Evolutionary conservation across 2,888 invertebrate species (phyloP).

Genomic region (Ceramica pisi): DNA sequence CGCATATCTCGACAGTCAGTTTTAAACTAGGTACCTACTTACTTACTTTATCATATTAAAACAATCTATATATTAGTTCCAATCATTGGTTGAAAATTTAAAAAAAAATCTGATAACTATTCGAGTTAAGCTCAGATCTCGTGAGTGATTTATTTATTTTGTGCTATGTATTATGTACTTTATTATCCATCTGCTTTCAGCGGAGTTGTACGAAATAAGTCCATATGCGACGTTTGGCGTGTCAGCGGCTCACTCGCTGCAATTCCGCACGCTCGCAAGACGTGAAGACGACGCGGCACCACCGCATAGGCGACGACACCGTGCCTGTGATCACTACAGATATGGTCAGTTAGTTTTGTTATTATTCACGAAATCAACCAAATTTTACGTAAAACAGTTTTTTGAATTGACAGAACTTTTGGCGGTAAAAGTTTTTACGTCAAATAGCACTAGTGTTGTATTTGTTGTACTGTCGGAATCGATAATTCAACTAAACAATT

Average conservation of each 20-base stretch:
- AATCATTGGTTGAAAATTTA: too few relatives aligned
- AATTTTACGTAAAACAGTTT: neutral
- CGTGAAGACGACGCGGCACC: conserved; percentile 90
- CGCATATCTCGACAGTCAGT: too few relatives aligned
- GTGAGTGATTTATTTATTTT: too few relatives aligned
- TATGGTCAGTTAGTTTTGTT: conserved; percentile 77
- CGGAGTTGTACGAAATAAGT: conserved; percentile 95
- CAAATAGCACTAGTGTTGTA: neutral
- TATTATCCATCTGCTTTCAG: conserved; percentile 59
- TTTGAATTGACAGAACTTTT: conserved; percentile 12
- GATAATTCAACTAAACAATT: neutral
- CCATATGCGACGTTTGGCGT: conserved; percentile 95
- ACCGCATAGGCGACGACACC: conserved; percentile 84
- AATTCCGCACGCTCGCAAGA: conserved; percentile 95
- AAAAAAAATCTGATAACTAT: too few relatives aligned
- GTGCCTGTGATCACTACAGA: conserved; percentile 88
- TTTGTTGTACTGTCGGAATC: neutral
- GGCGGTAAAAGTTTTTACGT: conserved; percentile 11
- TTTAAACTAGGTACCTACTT: too few relatives aligned
- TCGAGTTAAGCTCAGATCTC: too few relatives aligned
- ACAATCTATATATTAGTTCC: too few relatives aligned
- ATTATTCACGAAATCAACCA: neutral
- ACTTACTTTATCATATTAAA: too few relatives aligned
- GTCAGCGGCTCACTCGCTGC: conserved; percentile 93
- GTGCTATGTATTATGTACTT: too few relatives aligned